A percentile compares a stretch with the other conserved stretches of the same genome.
Conservation (phyloP, 2,888 invertebrate species). For the Colletes collaris region DNA sequence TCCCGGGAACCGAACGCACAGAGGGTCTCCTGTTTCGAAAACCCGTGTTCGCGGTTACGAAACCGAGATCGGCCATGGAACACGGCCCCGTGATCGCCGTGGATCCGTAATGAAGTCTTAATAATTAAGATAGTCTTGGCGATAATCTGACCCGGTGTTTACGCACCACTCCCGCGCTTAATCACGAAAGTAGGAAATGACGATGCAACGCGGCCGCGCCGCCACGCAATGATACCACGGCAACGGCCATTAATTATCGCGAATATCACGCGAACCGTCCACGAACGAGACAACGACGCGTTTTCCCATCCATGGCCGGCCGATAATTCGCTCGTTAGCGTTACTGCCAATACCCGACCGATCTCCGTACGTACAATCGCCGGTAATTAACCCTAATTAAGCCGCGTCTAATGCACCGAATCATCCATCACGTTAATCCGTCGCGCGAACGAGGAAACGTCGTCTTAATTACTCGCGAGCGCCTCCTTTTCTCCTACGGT, state of each 20-base stretch:
- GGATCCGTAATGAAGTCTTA: slow-evolving; percentile 51
- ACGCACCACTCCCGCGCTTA: slow-evolving; percentile 57
- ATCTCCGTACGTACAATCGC: slow-evolving; percentile 72
- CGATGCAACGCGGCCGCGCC: slow-evolving; percentile 55
- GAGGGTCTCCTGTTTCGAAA: slow-evolving; percentile 1
- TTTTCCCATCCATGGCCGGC: slow-evolving; percentile 62
- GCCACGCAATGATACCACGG: slow-evolving; percentile 56
- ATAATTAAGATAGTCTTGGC: slow-evolving; percentile 63
- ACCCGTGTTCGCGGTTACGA: neutral
- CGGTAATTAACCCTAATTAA: slow-evolving; percentile 80
- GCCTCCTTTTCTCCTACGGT: slow-evolving; percentile 30
- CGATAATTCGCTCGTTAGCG: slow-evolving; percentile 73
- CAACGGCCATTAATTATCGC: slow-evolving; percentile 66
- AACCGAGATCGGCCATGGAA: neutral
- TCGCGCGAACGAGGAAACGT: slow-evolving; percentile 48
- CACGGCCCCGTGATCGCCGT: neutral
- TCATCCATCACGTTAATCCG: slow-evolving; percentile 74
- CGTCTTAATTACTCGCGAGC: slow-evolving; percentile 59
- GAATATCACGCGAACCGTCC: slow-evolving; percentile 45
- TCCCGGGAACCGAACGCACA: neutral
- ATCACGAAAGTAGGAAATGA: slow-evolving; percentile 78
- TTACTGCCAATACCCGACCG: slow-evolving; percentile 64
- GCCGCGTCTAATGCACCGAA: slow-evolving; percentile 72
- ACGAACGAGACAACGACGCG: slow-evolving; percentile 44
- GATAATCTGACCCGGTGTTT: slow-evolving; percentile 60